A percentile compares a stretch with the other conserved stretches of the same genome.
phyloP scores from a whole-genome alignment of 2,888 invertebrate species.

The Synanthedon andrenaeformis region DNA sequence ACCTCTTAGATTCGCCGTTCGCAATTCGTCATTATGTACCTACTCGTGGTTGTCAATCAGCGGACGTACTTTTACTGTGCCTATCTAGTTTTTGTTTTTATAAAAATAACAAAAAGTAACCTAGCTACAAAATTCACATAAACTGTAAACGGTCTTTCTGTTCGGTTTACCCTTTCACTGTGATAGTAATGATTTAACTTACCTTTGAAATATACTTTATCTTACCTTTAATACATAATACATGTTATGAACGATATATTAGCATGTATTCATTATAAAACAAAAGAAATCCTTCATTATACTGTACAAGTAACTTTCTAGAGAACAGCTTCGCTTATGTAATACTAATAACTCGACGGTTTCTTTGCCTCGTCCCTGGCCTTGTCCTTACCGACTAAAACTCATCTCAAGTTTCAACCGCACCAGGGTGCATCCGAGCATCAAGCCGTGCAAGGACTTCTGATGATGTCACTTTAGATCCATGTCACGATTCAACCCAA shows the following conservation, averaged over 20 bases:
- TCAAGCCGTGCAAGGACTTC: slow-evolving; percentile 61
- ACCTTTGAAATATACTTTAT: too few species aligned
- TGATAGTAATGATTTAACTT: too few species aligned
- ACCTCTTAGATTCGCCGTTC: slow-evolving; percentile 56
- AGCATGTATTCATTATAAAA: too few species aligned
- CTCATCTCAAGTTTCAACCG: slow-evolving; percentile 55
- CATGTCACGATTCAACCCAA: slow-evolving; percentile 22
- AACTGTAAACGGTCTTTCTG: not conserved
- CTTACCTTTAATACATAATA: too few species aligned
- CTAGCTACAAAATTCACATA: too few species aligned
- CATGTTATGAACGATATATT: too few species aligned
- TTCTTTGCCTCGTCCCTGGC: slow-evolving; percentile 6
- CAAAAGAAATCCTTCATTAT: too few species aligned
- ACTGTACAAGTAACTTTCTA: not conserved
- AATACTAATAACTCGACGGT: not conserved
- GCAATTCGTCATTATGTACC: slow-evolving; percentile 58
- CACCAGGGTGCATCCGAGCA: slow-evolving; percentile 54
- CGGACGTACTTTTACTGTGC: not conserved
- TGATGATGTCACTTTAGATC: slow-evolving; percentile 32
- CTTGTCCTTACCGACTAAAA: slow-evolving; percentile 42
- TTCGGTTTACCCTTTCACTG: too few species aligned
- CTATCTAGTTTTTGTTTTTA: not conserved
- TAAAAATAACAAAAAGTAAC: too few species aligned
- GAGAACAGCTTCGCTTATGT: not conserved
- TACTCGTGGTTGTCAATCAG: slow-evolving; percentile 26